Conservation (phyloP, 2,113 vertebrate genomes). For the Protomyctophum bolini region DNA sequence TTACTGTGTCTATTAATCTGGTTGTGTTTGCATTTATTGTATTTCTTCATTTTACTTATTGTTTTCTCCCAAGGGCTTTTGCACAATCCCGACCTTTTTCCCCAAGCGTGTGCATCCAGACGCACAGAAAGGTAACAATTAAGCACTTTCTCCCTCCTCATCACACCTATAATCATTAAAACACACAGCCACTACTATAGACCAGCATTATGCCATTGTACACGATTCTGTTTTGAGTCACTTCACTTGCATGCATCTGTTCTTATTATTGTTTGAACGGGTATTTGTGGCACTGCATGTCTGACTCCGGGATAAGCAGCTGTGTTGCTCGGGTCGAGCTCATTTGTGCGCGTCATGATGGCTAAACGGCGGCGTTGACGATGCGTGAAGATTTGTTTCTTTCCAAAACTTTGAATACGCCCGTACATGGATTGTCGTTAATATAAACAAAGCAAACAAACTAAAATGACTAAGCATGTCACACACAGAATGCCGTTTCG, state of each 20-base stretch:
- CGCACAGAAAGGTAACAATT: slow-evolving; percentile 64
- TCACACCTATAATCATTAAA: slow-evolving; percentile 26
- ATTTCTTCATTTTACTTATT: background rate
- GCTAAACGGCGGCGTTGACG: slow-evolving; percentile 35
- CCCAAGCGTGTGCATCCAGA: slow-evolving; percentile 48
- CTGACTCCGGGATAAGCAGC: slow-evolving; percentile 7
- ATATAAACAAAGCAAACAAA: background rate
- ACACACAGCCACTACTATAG: background rate
- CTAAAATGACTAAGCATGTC: no score
- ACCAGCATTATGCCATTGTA: slow-evolving; percentile 5
- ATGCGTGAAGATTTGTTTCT: slow-evolving; percentile 46
- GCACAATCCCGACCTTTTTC: slow-evolving; percentile 51
- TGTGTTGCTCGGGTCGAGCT: slow-evolving; percentile 17
- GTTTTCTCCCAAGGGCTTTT: slow-evolving; percentile 50
- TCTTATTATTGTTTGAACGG: slow-evolving; percentile 3
- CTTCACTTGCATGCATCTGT: background rate
- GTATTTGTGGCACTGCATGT: background rate
- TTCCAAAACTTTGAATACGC: slow-evolving; percentile 60
- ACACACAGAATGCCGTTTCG: background rate
- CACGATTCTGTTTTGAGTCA: background rate
- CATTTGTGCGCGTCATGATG: slow-evolving; percentile 60
- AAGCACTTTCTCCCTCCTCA: slow-evolving; percentile 48
- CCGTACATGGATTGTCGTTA: slow-evolving; percentile 30
- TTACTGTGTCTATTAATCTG: slow-evolving; percentile 30
- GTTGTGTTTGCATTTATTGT: slow-evolving; percentile 15